Conservation (phyloP, 2,888 invertebrate species). For the Ophioninae sp. region DNA sequence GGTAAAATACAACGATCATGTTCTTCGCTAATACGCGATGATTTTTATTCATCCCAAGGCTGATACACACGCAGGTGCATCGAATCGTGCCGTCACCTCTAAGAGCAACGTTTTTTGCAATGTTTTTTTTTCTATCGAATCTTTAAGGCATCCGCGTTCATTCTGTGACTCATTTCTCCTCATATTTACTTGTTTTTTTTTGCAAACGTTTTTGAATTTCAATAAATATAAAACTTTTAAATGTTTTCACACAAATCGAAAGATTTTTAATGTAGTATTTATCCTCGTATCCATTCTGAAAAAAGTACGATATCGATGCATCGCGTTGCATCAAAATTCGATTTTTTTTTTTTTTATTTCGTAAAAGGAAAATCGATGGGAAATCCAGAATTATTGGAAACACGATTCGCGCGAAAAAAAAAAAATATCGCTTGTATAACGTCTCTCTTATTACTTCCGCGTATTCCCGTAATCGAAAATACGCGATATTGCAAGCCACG, state of each 20-base stretch:
- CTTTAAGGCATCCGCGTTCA: not conserved
- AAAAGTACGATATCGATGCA: too few relatives aligned
- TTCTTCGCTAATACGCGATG: slow-evolving; percentile 13
- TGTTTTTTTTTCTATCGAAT: not conserved
- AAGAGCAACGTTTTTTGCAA: not conserved
- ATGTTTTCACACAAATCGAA: not conserved
- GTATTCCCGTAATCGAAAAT: not conserved
- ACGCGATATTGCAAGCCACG: not conserved
- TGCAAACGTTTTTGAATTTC: not conserved
- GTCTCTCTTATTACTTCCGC: not conserved
- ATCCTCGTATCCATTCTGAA: too few relatives aligned
- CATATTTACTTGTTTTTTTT: not conserved
- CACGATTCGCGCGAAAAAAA: not conserved
- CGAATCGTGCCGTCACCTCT: not conserved
- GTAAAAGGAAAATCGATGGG: not conserved
- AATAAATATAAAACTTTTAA: not conserved
- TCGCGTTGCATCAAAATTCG: too few relatives aligned
- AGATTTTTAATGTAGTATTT: too few relatives aligned
- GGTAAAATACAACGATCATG: slow-evolving; percentile 4
- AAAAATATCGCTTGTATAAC: not conserved
- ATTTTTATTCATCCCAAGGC: slow-evolving; percentile 16
- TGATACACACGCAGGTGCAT: slow-evolving; percentile 12
- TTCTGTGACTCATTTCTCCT: slow-evolving; percentile 12
- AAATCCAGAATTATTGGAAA: not conserved
- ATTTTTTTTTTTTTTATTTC: not conserved